These are phyloP conservation scores for Hyalella azteca DNA, from an alignment of 2,888 invertebrate genomes.

Conservation along the genomic window DNA sequence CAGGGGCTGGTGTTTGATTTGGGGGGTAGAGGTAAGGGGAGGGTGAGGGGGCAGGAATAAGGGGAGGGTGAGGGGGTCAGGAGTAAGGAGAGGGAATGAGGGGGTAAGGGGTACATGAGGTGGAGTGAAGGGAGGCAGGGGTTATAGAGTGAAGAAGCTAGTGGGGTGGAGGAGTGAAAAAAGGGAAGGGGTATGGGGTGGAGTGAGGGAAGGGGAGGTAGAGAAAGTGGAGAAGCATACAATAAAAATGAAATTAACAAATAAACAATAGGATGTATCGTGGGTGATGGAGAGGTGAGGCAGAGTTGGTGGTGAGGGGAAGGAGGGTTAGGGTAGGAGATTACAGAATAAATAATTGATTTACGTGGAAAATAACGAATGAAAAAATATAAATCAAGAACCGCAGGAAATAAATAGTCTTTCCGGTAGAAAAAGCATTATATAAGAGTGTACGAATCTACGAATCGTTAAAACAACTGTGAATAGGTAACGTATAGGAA, in stretches of 20 bases:
- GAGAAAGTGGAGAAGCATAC: not conserved
- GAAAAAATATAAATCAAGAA: no score
- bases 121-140: not conserved
- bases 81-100: not conserved
- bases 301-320: not conserved
- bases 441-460: no score
- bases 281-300: not conserved
- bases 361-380: no score
- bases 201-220: not conserved
- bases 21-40: not conserved
- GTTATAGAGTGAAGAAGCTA: not conserved
- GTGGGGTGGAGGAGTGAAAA: not conserved
- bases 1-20: not conserved
- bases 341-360: no score
- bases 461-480: no score
- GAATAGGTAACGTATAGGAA: no score
- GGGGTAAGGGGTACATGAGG: not conserved
- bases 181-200: not conserved
- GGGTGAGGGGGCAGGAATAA: no score
- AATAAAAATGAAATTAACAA: no score
- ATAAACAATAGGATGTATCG: no score
- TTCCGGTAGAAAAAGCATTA: no score
- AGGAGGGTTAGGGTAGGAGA: not conserved
- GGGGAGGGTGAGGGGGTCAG: no score
- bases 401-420: no score